Evolutionary conservation across 2,113 vertebrate genomes (phyloP).

Genomic region (Austrofundulus limnaeus): DNA sequence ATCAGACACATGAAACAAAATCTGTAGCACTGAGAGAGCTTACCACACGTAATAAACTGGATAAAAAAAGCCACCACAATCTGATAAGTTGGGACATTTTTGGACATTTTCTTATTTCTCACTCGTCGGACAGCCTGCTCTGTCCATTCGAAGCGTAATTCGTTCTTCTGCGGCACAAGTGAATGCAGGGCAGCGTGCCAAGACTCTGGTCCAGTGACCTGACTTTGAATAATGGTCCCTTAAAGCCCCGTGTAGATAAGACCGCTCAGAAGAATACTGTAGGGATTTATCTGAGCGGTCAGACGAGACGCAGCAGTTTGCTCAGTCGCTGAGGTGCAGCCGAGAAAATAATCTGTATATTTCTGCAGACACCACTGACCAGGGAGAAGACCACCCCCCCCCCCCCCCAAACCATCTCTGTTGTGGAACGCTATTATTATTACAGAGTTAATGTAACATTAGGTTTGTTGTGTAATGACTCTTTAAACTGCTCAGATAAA

Average conservation of each 20-base stretch:
- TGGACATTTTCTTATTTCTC: background rate
- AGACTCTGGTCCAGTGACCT: conserved; percentile 20
- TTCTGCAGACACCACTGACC: conserved; percentile 9
- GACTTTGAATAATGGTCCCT: conserved; percentile 63
- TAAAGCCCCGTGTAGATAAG: conserved; percentile 51
- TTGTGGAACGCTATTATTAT: conserved; percentile 24
- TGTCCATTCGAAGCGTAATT: conserved; percentile 34
- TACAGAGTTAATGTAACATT: background rate
- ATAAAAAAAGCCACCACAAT: background rate
- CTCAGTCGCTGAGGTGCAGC: conserved; percentile 49
- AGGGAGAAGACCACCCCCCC: no score
- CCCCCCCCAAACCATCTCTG: conserved; percentile 19
- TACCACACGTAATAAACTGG: background rate
- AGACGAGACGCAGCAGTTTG: conserved; percentile 57
- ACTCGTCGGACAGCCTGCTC: conserved; percentile 4
- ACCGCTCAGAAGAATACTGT: conserved; percentile 35
- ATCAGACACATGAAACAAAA: conserved; percentile 1
- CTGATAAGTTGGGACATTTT: background rate
- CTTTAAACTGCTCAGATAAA: background rate
- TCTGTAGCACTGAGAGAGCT: background rate
- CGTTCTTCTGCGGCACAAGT: conserved; percentile 35
- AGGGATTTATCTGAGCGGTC: conserved; percentile 56
- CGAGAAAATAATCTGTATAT: conserved; percentile 45
- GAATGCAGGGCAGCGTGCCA: conserved; percentile 34
- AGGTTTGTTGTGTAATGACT: background rate